Evolutionary conservation across 2,797 vertebrate species (phyloP), one percentile per base, ranked within the genome.

Genomic region (Mastacembelus armatus): DNA sequence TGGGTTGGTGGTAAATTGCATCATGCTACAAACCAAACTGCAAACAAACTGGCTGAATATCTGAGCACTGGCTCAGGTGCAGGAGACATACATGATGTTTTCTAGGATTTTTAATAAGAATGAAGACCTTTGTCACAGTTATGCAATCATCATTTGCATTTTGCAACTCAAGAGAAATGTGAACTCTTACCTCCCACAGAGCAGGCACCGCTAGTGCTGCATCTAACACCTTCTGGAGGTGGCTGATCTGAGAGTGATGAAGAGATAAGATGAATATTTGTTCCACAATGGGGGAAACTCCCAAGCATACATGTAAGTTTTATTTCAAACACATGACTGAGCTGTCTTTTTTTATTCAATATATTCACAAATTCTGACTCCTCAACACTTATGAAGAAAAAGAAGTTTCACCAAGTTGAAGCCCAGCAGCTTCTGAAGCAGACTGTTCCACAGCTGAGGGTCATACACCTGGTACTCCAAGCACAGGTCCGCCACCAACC

Each of bases 151-250:
- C 2, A 56, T 35, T 26, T n/a, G 4, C 1, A 22, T 56, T 35
- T 21, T 10, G 7, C 3, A 19, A 35, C 30, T 40, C 19, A 42
- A 72, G 30, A 66, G 7, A 0, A 27, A 22, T n/a, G n/a, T n/a
- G n/a, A n/a, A n/a, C n/a, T n/a, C n/a, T n/a, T 38, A 98, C 98
- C 96, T 97, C 94, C 95, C 97, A 97, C 33, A 99, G 89, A 7
- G 92, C 91, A 33, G 93, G 93, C 61, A 98, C 90, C 30, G 95
- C 93, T 35, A 93, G 92, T 14, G 93, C 87, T 16, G 92, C 91
- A 68, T 92, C 86, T 33, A 99, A 88, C 78, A 98, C 95, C 78
- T 89, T 96, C 80, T 95, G 96, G 36, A 99, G 87, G 52, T 96
- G 95, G 16, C 81, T 85, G 70, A 95, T 95, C 97, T 99, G 59